A percentile compares a stretch with the other conserved stretches of the same genome.
phyloP scores from a whole-genome alignment of 2,113 vertebrate genomes.

The Myrmecobius fasciatus region DNA sequence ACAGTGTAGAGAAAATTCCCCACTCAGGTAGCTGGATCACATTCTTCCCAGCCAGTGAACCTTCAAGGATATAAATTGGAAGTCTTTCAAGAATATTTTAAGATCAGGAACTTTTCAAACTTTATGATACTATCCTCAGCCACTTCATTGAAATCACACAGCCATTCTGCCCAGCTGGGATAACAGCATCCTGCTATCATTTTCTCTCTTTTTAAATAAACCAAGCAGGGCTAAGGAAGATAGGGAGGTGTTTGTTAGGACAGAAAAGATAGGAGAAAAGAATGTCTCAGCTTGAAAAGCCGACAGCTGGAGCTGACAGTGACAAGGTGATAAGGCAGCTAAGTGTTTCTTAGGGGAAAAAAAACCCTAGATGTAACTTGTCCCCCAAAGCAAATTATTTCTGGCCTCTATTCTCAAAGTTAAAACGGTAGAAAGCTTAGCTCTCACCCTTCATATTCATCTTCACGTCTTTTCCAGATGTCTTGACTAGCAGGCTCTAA shows the following conservation, averaged over 20 bases:
- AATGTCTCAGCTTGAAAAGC: constrained; percentile 58
- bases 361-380: constrained; percentile 38
- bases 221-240: constrained; percentile 46
- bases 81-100: constrained; percentile 26
- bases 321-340: constrained; percentile 63
- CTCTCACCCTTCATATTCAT: background rate
- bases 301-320: constrained; percentile 65
- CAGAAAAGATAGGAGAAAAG: constrained; percentile 68
- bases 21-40: background rate
- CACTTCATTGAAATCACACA: constrained; percentile 23
- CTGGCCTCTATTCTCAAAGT: constrained; percentile 22
- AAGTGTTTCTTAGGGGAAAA: constrained; percentile 37
- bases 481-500: background rate
- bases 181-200: background rate
- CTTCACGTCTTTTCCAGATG: constrained; percentile 33
- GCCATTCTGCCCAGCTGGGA: constrained; percentile 12
- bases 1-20: constrained; percentile 18
- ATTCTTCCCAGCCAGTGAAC: background rate
- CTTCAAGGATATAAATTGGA: constrained; percentile 41
- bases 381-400: constrained; percentile 58
- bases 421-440: constrained; percentile 46
- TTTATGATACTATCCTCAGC: background rate
- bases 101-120: constrained; percentile 32
- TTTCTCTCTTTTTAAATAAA: constrained; percentile 66
- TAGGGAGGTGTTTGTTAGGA: constrained; percentile 38